phyloP scores from a whole-genome alignment of 1,140 invertebrate species.

The Listronotus oregonensis region DNA sequence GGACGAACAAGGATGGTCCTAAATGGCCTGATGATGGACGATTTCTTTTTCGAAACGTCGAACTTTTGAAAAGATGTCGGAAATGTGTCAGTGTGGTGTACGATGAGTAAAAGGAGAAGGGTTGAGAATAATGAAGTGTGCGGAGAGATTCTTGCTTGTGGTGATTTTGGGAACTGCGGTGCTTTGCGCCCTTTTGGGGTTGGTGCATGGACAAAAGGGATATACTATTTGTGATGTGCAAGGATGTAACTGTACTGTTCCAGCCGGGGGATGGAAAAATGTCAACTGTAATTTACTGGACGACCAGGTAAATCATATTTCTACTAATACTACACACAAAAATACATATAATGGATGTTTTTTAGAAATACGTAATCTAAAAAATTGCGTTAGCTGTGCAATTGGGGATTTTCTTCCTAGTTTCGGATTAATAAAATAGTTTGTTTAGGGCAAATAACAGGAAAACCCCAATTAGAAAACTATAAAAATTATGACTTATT shows the following conservation, averaged over 20 bases:
- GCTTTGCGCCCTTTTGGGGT: slow-evolving; percentile 18
- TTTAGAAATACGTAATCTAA: too few relatives aligned
- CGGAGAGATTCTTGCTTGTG: slow-evolving; percentile 37
- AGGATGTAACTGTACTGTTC: slow-evolving; percentile 65
- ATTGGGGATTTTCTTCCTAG: too few relatives aligned
- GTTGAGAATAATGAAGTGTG: slow-evolving; percentile 16
- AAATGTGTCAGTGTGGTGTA: neutral
- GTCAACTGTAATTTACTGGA: slow-evolving; percentile 67
- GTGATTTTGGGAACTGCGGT: slow-evolving; percentile 38
- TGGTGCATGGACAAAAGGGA: slow-evolving; percentile 34
- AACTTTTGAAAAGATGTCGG: slow-evolving; percentile 1
- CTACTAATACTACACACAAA: slow-evolving; percentile 17
- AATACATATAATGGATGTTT: too few relatives aligned
- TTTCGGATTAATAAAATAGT: too few relatives aligned
- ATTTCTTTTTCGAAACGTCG: slow-evolving; percentile 13
- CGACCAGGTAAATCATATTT: slow-evolving; percentile 60
- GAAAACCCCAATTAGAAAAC: too few relatives aligned
- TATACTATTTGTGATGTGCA: slow-evolving; percentile 60
- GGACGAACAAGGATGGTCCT: neutral
- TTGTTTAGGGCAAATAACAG: too few relatives aligned
- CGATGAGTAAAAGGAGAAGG: slow-evolving; percentile 2
- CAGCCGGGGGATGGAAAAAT: slow-evolving; percentile 63
- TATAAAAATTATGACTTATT: too few relatives aligned
- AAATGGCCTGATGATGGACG: slow-evolving; percentile 4
- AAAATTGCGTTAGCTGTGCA: too few relatives aligned